A percentile compares a stretch with the other conserved stretches of the same genome.
These are phyloP conservation scores for Oncorhynchus clarkii DNA, from an alignment of 2,113 vertebrate genomes.

Conservation along the genomic window DNA sequence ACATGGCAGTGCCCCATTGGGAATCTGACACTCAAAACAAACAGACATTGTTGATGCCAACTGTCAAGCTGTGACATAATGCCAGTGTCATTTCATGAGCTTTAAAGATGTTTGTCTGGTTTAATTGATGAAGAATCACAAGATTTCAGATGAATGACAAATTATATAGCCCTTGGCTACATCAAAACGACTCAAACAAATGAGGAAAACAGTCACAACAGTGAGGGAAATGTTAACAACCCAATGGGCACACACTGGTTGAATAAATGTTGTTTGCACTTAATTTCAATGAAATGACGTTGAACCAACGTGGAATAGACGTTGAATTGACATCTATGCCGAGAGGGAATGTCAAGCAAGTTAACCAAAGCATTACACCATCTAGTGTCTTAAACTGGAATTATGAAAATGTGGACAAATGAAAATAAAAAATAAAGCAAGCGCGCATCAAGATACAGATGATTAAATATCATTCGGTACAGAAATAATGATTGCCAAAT, in stretches of 20 bases:
- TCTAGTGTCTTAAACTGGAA: slow-evolving; percentile 59
- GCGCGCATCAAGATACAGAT: too few species aligned
- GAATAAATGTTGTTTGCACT: too few species aligned
- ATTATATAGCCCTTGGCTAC: not conserved
- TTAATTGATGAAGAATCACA: not conserved
- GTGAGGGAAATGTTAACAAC: not conserved
- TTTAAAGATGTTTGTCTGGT: not conserved
- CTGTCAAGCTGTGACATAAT: not conserved
- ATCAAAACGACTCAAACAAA: not conserved
- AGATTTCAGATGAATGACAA: not conserved
- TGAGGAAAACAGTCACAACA: not conserved
- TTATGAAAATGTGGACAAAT: slow-evolving; percentile 10
- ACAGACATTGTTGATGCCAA: not conserved
- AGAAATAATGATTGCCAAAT: not conserved
- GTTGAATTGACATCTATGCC: too few species aligned
- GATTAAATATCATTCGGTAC: too few species aligned
- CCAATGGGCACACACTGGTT: too few species aligned
- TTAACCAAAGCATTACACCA: slow-evolving; percentile 53
- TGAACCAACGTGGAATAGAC: too few species aligned
- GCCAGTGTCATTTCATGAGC: too few species aligned
- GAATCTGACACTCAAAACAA: not conserved
- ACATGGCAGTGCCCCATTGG: too few species aligned
- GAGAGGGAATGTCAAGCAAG: not conserved
- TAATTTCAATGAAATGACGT: too few species aligned
- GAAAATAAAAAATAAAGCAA: not conserved